Evolutionary conservation across 2,797 vertebrate genomes (phyloP), one percentile per base, ranked within the genome.

Genomic region (Myripristis murdjan): DNA sequence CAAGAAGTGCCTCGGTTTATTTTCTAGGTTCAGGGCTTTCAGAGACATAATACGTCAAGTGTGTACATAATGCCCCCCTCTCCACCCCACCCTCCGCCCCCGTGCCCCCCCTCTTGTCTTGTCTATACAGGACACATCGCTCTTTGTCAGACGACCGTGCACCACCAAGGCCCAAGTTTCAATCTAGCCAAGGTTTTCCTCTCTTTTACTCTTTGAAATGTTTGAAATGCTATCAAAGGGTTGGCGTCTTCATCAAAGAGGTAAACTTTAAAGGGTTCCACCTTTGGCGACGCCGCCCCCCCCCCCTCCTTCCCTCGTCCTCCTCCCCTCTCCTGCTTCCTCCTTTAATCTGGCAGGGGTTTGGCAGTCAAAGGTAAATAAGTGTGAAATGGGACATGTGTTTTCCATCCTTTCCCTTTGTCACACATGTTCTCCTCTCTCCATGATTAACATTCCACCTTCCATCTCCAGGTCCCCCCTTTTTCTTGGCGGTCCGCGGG

Each of bases 281-380:
- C 88, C 89, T 91, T 89, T 89, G 64, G 85, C 44, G 81, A 70
- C 54, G 70, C 64, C 62, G 7, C 71, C n/a, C 3, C 43, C 3
- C 43, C 1, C 11, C 43, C 16, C 1, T 75, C 70, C n/a, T n/a
- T n/a, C n/a, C n/a, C n/a, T n/a, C n/a, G n/a, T n/a, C 54, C 43
- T 74, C 1, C 73, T 69, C 54, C 39, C 73, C 75, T 80, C 76
- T 6, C 76, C 67, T 18, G 28, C 49, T 43, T 87, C 92, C 92
- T 81, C 76, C 83, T 95, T 94, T 94, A 87, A 90, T 87, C 89
- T 91, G 93, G 90, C 87, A 91, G 90, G 88, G 85, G 62, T 86
- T 90, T 84, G 82, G 86, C 89, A 81, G 79, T 75, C 39, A 84
- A 95, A 95, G 92, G 92, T 95, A 96, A 95, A 95, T 92, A 90